Evolutionary conservation across 2,113 vertebrate genomes (phyloP).

Genomic region (Glaucomys volans): DNA sequence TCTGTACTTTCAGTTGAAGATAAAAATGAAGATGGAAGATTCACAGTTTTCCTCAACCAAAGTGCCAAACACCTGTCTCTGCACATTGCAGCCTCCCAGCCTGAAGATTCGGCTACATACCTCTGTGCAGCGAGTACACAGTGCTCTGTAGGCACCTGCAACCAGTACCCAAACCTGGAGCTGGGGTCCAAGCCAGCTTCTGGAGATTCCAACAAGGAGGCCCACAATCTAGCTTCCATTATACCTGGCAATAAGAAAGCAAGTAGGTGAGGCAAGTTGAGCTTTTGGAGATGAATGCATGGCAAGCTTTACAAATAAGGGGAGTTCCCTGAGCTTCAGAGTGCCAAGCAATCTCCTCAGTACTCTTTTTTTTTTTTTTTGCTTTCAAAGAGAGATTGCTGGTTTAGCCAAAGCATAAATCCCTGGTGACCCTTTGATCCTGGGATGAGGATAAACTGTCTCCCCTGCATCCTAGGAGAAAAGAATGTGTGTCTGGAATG

Average conservation of each 20-base stretch:
- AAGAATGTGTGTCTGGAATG: not conserved
- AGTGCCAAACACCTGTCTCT: conserved; percentile 42
- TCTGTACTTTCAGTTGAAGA: rapidly evolving
- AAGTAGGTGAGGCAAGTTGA: not conserved
- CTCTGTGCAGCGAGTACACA: conserved; percentile 4
- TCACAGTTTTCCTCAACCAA: conserved; percentile 46
- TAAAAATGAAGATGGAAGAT: conserved; percentile 18
- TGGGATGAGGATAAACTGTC: not conserved
- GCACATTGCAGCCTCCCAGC: not conserved
- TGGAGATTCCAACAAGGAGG: not conserved
- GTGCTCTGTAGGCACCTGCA: conserved; percentile 4
- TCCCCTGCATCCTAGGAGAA: not conserved
- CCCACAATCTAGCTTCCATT: not conserved
- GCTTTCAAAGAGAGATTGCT: not conserved
- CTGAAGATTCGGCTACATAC: conserved; percentile 38
- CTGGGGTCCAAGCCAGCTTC: not conserved
- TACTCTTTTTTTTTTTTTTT: not conserved
- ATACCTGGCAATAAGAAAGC: not conserved
- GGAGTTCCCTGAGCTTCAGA: not conserved
- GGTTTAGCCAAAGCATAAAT: not conserved
- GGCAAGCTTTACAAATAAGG: not conserved
- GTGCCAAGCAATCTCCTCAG: too few species aligned
- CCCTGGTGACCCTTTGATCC: not conserved
- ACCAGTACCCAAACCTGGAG: conserved; percentile 17
- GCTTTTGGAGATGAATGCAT: not conserved